phyloP scores from a whole-genome alignment of 2,888 invertebrate genomes.

The Volucella inflata region DNA sequence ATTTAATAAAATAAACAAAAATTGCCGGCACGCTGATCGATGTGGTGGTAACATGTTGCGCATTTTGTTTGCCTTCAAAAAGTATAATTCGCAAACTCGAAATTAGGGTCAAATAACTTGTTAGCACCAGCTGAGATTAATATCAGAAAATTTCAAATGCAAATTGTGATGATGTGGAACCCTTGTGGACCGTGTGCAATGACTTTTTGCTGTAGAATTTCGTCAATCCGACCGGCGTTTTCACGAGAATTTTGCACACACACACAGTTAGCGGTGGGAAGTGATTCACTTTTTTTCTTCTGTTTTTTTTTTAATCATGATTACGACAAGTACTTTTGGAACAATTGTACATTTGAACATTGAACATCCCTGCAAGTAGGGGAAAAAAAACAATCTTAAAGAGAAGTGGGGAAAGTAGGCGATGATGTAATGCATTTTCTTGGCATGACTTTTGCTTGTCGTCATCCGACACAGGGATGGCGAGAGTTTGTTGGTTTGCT shows the following conservation, averaged over 20 bases:
- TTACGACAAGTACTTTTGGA: not conserved
- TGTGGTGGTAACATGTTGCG: slow-evolving; percentile 69
- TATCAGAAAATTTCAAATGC: slow-evolving; percentile 1
- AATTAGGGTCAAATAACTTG: slow-evolving; percentile 17
- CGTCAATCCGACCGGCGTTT: slow-evolving; percentile 21
- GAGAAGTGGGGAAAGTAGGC: not conserved
- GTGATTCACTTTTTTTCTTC: not conserved
- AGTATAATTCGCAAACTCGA: slow-evolving; percentile 5
- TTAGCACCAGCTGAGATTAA: not conserved
- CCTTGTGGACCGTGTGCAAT: not conserved
- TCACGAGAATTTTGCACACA: not conserved
- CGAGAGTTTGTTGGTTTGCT: not conserved
- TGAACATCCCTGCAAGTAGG: slow-evolving; percentile 6
- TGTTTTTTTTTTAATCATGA: not conserved
- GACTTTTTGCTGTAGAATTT: slow-evolving; percentile 11
- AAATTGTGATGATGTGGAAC: not conserved
- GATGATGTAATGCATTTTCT: slow-evolving; percentile 62
- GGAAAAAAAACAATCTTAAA: slow-evolving; percentile 17
- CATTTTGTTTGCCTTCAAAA: slow-evolving; percentile 45
- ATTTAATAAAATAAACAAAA: slow-evolving; percentile 62
- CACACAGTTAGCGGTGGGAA: no score
- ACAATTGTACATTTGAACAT: no score
- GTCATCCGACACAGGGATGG: slow-evolving; percentile 45
- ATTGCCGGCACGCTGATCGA: slow-evolving; percentile 40
- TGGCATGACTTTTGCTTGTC: slow-evolving; percentile 40